Evolutionary conservation across 2,888 invertebrate genomes (phyloP), one percentile per base, ranked within the genome.

Genomic region (Drosophila demipolita): DNA sequence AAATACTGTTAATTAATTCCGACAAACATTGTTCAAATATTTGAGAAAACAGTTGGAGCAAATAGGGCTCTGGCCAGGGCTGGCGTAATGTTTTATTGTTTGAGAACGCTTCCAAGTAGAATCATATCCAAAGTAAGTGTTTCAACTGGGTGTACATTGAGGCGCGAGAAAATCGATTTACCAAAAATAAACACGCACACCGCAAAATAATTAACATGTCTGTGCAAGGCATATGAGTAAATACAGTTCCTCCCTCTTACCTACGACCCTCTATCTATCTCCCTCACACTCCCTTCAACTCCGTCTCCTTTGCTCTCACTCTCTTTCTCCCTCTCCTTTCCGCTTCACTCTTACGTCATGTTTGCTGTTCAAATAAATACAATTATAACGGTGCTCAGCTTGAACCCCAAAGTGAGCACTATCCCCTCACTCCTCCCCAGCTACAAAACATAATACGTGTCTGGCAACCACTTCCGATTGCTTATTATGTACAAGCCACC

Each of bases 141-240:
- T 33, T 35, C 53, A 53, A 12, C 48, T 55, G 48, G 12, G 26
- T 42, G 7, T 64, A 62, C 59, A 70, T 53, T 58, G 49, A 65
- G 61, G 32, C 78, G 83, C 75, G 87, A 87, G 73, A 80, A 90
- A 90, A 86, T 86, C 89, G 85, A 90, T 85, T 79, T 80, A 76
- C 73, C 78, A 65, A 85, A 89, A 89, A 78, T 90, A 90, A 87
- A 82, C 82, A 81, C 70, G 55, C 54, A 74, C 71, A 73, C 69
- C 72, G 73, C 63, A 90, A 86, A 88, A 86, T 88, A 90, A 90
- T 87, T 87, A 90, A 87, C 89, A 80, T 90, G 90, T 89, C 90
- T 85, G 85, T 89, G 69, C 80, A 79, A 69, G 87, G 84, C 86
- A 87, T 87, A 87, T 84, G 84, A 73, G 87, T 84, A 90, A 89